Percentiles rank a stretch among this genome's conserved stretches.
Conservation (phyloP, 2,888 invertebrate genomes). For the Drosophila setosimentum region DNA sequence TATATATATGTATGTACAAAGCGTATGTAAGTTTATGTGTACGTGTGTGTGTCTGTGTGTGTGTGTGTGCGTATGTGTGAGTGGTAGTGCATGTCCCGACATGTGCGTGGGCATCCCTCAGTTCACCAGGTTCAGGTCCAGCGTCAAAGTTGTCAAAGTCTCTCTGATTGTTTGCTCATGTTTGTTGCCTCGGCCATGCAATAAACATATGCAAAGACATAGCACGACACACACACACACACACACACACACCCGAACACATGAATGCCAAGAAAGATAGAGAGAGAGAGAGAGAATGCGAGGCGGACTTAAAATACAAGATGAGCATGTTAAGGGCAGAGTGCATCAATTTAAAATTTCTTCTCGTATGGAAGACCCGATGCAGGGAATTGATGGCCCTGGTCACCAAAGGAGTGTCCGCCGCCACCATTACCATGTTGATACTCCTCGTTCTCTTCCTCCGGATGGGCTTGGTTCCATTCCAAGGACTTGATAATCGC, state of each 20-base stretch:
- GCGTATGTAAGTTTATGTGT: neutral
- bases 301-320: slow-evolving; percentile 56
- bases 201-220: slow-evolving; percentile 50
- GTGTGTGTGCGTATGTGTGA: neutral
- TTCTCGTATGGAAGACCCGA: slow-evolving; percentile 66
- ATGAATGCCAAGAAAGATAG: slow-evolving; percentile 27
- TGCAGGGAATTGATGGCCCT: slow-evolving; percentile 42
- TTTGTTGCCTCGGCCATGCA: slow-evolving; percentile 62
- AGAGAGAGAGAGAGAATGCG: slow-evolving; percentile 13
- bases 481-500: slow-evolving; percentile 77
- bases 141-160: slow-evolving; percentile 33
- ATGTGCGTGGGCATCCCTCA: slow-evolving; percentile 48
- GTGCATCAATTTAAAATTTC: slow-evolving; percentile 61
- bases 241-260: slow-evolving; percentile 22
- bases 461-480: slow-evolving; percentile 78
- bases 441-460: slow-evolving; percentile 65
- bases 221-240: slow-evolving; percentile 2
- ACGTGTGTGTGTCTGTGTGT: slow-evolving; percentile 27
- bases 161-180: slow-evolving; percentile 52
- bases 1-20: slow-evolving; percentile 29
- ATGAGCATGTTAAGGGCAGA: slow-evolving; percentile 38
- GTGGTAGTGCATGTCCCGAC: slow-evolving; percentile 22
- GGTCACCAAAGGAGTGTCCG: slow-evolving; percentile 19
- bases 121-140: slow-evolving; percentile 13
- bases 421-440: slow-evolving; percentile 61